Evolutionary conservation across 23 tunicate species (phyloP).

Genomic region (Ascidia mentula): DNA sequence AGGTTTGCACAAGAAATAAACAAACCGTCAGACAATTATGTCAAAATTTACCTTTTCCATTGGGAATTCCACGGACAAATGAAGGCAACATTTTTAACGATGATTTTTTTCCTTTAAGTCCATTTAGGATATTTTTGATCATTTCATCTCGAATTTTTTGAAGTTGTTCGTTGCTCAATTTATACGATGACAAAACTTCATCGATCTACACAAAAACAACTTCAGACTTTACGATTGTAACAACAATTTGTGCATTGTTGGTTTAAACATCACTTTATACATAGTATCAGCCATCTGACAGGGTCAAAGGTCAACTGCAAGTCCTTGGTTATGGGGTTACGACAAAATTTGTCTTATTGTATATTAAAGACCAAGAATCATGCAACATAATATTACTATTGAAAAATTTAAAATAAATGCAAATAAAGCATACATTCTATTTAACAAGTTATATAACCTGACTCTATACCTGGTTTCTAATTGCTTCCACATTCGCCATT

Average conservation of each 20-base stretch:
- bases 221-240: too few species aligned
- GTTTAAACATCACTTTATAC: too few species aligned
- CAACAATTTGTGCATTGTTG: too few species aligned
- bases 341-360: too few species aligned
- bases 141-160: conserved; percentile 10
- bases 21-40: background rate
- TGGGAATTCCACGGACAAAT: conserved; percentile 32
- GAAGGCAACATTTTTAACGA: conserved; percentile 54
- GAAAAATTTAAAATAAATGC: too few species aligned
- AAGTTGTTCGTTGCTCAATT: conserved; percentile 10
- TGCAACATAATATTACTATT: too few species aligned
- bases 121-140: background rate
- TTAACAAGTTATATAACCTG: background rate
- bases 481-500: conserved; percentile 1
- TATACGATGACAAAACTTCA: conserved; percentile 3
- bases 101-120: conserved; percentile 20
- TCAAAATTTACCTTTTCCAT: conserved; percentile 28
- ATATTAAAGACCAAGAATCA: too few species aligned
- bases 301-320: too few species aligned
- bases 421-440: too few species aligned
- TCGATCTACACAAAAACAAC: background rate
- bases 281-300: too few species aligned
- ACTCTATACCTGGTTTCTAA: background rate
- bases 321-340: too few species aligned
- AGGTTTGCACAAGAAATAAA: too few species aligned